phyloP scores from a whole-genome alignment of 2,113 vertebrate genomes.

The Galbula dea region DNA sequence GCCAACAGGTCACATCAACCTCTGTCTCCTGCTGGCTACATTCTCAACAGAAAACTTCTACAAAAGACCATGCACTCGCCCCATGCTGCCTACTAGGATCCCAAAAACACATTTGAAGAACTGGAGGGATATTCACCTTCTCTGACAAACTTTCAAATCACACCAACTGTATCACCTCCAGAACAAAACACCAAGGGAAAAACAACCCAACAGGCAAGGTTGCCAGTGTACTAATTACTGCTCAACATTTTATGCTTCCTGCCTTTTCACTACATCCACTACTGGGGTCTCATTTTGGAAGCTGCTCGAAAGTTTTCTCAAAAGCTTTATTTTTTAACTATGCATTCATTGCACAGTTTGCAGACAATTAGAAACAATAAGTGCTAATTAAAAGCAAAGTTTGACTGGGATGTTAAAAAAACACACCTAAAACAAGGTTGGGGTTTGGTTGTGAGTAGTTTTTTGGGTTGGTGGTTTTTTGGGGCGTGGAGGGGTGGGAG shows the following conservation, averaged over 20 bases:
- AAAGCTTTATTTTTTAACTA: neutral
- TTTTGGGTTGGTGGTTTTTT: too few species aligned
- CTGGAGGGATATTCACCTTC: neutral
- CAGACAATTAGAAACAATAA: neutral
- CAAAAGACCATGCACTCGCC: neutral
- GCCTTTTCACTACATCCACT: neutral
- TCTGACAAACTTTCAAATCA: neutral
- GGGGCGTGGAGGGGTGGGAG: too few species aligned
- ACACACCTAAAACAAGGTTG: neutral
- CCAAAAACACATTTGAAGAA: neutral
- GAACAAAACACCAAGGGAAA: neutral
- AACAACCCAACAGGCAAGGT: neutral
- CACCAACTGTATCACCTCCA: neutral
- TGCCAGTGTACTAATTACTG: neutral
- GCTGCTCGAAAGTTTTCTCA: neutral
- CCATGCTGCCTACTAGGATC: neutral
- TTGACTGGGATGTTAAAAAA: neutral
- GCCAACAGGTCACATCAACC: neutral
- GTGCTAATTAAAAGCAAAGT: neutral
- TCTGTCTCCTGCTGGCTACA: slow-evolving; percentile 4
- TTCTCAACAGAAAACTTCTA: slow-evolving; percentile 7
- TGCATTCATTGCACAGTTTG: neutral
- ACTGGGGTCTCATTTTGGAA: neutral
- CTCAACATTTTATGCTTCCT: neutral
- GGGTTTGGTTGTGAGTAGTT: too few species aligned